These are phyloP conservation scores for Pteromalus puparum DNA, from an alignment of 1,140 invertebrate genomes.

Conservation along the genomic window DNA sequence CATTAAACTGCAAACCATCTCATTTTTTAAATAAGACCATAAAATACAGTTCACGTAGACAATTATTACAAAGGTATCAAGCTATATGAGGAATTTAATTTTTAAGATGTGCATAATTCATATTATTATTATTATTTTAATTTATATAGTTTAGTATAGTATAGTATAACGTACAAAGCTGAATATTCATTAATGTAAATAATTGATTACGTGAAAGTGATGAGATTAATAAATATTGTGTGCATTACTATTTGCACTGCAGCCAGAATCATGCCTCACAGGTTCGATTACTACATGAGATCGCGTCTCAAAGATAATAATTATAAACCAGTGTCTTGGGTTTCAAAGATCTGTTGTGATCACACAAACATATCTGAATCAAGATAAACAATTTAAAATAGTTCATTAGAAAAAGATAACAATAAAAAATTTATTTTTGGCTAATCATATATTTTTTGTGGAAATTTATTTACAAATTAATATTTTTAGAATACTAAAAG, in stretches of 20 bases:
- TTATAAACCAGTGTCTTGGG: constrained; percentile 8
- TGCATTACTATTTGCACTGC: not conserved
- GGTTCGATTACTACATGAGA: constrained; percentile 28
- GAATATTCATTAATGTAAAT: not conserved
- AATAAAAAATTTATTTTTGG: not conserved
- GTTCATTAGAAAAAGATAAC: not conserved
- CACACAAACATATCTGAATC: not conserved
- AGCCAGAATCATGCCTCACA: not conserved
- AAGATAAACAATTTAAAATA: not conserved
- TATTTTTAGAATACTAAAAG: no score
- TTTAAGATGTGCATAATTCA: not conserved
- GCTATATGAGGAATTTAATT: not conserved
- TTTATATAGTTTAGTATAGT: not conserved
- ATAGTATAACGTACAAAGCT: no score
- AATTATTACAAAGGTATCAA: no score
- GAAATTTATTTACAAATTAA: not conserved
- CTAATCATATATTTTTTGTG: not conserved
- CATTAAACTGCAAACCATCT: no score
- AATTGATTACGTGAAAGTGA: not conserved
- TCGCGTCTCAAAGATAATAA: constrained; percentile 26
- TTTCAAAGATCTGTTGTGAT: not conserved
- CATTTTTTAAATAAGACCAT: no score
- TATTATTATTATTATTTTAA: no score
- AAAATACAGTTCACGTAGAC: no score
- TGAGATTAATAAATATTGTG: not conserved